Conservation (phyloP, 2,113 vertebrate species). For the Calidris pygmaea region DNA sequence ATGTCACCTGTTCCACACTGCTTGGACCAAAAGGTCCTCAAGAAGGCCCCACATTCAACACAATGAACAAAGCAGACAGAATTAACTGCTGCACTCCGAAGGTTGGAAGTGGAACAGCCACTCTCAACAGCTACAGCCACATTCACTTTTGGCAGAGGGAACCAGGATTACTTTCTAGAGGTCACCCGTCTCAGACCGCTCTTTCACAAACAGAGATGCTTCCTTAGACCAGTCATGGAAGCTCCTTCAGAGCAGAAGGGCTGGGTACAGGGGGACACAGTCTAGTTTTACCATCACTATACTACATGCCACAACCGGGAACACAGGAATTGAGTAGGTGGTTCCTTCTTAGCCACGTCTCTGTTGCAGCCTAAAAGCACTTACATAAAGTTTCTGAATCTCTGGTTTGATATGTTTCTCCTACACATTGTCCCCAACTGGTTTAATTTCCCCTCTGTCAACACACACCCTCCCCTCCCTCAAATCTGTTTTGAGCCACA, state of each 20-base stretch:
- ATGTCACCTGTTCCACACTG: background rate
- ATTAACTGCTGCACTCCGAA: background rate
- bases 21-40: background rate
- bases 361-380: background rate
- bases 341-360: background rate
- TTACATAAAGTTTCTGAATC: constrained; percentile 5
- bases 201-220: background rate
- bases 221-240: background rate
- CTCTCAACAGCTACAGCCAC: background rate
- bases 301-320: background rate
- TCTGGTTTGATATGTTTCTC: constrained; percentile 2
- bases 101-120: background rate
- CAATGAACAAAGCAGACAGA: background rate
- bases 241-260: background rate
- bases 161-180: background rate
- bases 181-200: background rate
- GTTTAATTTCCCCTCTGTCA: constrained; percentile 32
- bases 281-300: background rate
- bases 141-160: background rate
- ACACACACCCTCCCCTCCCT: constrained; percentile 34
- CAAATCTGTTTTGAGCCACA: constrained; percentile 2
- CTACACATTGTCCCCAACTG: constrained; percentile 21
- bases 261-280: background rate
- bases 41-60: background rate
- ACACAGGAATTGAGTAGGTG: background rate